Conservation (phyloP, 2,113 vertebrate species). For the Hippocampus abdominalis region DNA sequence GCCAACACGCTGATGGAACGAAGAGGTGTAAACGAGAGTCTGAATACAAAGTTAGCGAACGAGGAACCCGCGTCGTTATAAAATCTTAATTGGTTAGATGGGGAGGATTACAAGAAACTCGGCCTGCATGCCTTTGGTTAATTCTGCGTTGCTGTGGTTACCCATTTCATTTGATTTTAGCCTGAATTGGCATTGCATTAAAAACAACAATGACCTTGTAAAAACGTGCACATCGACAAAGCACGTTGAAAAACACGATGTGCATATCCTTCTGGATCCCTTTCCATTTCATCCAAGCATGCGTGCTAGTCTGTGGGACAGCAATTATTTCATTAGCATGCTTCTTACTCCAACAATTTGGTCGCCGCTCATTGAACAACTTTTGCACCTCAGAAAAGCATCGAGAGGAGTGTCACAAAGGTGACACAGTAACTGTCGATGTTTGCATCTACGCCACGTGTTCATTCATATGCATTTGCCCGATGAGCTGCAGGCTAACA, state of each 20-base stretch:
- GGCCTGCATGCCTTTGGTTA: neutral
- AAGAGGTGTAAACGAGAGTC: neutral
- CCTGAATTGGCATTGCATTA: neutral
- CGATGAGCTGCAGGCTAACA: constrained; percentile 49
- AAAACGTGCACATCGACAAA: too few species aligned
- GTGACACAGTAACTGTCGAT: neutral
- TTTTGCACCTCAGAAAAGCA: constrained; percentile 21
- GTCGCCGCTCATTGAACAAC: constrained; percentile 15
- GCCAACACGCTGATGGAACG: constrained; percentile 4
- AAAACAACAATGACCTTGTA: too few species aligned
- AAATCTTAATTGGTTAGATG: constrained; percentile 8
- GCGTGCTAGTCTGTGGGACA: neutral
- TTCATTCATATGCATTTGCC: constrained; percentile 15
- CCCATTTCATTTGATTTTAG: neutral
- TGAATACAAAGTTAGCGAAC: neutral
- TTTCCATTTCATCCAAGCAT: neutral
- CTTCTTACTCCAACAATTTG: constrained; percentile 1
- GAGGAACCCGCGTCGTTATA: neutral
- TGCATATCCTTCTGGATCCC: too few species aligned
- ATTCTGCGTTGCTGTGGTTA: constrained; percentile 11
- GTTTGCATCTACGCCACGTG: neutral
- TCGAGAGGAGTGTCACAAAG: constrained; percentile 11
- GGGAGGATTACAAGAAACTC: constrained; percentile 9
- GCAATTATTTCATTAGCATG: neutral
- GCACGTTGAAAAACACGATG: too few species aligned